Evolutionary conservation across 35 echinoderm and acorn worm species (phyloP).

Genomic region (Anneissia japonica): DNA sequence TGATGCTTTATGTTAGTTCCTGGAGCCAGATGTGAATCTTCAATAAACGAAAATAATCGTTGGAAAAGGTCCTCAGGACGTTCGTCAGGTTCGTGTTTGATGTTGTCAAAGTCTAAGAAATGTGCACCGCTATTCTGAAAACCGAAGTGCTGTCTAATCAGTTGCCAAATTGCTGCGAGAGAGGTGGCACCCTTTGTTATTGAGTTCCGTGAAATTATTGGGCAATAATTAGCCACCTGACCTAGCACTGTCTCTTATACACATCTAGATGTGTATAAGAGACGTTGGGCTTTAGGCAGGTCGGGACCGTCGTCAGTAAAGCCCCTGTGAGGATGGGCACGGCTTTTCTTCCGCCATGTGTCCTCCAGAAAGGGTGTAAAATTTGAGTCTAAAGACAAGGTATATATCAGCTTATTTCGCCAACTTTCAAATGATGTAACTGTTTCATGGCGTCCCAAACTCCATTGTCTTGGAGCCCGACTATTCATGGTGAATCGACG

Average conservation of each 20-base stretch:
- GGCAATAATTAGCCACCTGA: constrained; percentile 55
- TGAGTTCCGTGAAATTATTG: constrained; percentile 28
- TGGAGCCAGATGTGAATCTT: constrained; percentile 4
- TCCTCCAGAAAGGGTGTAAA: constrained; percentile 50
- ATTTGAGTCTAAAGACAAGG: constrained; percentile 43
- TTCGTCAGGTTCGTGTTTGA: constrained; percentile 29
- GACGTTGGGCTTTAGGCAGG: neutral
- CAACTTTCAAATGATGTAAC: constrained; percentile 1
- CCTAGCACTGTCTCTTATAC: constrained; percentile 35
- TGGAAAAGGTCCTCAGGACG: constrained; percentile 48
- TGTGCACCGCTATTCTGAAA: constrained; percentile 33
- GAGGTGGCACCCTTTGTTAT: constrained; percentile 35
- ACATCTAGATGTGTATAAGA: neutral
- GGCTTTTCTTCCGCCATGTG: constrained; percentile 40
- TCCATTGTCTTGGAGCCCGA: constrained; percentile 16
- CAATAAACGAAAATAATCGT: constrained; percentile 30
- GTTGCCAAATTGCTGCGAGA: constrained; percentile 29
- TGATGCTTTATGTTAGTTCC: constrained; percentile 43
- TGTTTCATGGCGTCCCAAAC: neutral
- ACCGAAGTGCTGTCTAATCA: constrained; percentile 41
- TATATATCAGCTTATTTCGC: constrained; percentile 36
- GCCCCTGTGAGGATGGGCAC: constrained; percentile 17
- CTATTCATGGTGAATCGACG: no score
- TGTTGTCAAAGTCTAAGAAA: constrained; percentile 26
- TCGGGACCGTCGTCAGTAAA: constrained; percentile 21